These are phyloP conservation scores for Crossocerus cetratus DNA, from an alignment of 2,888 invertebrate genomes.

Conservation along the genomic window DNA sequence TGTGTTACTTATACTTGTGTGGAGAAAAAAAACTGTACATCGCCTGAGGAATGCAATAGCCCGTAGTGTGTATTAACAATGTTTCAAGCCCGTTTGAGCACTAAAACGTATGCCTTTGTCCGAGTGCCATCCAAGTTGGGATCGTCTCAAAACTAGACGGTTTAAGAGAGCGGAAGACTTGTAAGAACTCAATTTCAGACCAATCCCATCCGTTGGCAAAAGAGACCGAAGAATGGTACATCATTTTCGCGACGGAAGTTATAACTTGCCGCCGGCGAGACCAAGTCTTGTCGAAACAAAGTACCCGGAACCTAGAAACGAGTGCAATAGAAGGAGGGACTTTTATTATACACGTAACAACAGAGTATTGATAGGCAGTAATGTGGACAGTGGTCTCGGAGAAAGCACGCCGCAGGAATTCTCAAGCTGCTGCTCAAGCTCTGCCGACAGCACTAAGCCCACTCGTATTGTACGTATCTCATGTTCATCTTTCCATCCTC, in stretches of 20 bases:
- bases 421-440: constrained; percentile 76
- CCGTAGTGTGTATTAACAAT: constrained; percentile 50
- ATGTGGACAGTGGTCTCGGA: constrained; percentile 74
- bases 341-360: constrained; percentile 72
- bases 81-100: constrained; percentile 35
- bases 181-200: constrained; percentile 74
- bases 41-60: constrained; percentile 45
- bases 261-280: constrained; percentile 69
- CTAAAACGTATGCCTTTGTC: constrained; percentile 42
- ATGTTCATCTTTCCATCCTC: constrained; percentile 40
- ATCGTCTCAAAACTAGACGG: constrained; percentile 23
- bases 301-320: constrained; percentile 67
- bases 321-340: constrained; percentile 71
- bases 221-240: constrained; percentile 71
- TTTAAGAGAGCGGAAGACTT: constrained; percentile 49
- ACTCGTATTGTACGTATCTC: constrained; percentile 72
- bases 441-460: constrained; percentile 74
- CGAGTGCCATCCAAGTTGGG: constrained; percentile 35
- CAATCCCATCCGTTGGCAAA: constrained; percentile 73
- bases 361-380: constrained; percentile 72
- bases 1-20: constrained; percentile 21
- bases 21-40: constrained; percentile 30
- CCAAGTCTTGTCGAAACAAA: constrained; percentile 66
- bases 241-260: constrained; percentile 71
- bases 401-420: constrained; percentile 76